Evolutionary conservation across 2,113 vertebrate genomes (phyloP).

Genomic region (Amphiprion percula): DNA sequence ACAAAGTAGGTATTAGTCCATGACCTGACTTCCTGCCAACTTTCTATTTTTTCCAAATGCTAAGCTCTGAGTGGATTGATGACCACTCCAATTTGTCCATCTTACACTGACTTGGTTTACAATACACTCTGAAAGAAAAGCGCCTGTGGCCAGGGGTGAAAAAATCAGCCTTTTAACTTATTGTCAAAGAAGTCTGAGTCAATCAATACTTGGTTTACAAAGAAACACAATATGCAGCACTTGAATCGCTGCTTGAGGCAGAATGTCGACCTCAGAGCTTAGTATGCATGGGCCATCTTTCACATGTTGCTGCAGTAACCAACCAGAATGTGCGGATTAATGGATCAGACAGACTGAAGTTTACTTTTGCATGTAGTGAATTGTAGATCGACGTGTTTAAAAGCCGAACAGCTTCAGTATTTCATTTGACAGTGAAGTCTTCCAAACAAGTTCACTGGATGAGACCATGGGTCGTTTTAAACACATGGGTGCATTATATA

Average conservation of each 20-base stretch:
- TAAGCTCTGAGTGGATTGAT: neutral
- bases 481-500: constrained; percentile 9
- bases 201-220: constrained; percentile 39
- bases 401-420: neutral
- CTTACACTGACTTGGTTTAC: neutral
- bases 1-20: neutral
- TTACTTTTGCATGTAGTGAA: neutral
- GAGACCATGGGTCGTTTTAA: neutral
- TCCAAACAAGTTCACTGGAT: neutral
- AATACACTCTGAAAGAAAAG: neutral
- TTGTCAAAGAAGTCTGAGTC: neutral
- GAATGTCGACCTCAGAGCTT: constrained; percentile 6
- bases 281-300: constrained; percentile 12
- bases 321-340: constrained; percentile 18
- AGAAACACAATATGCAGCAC: constrained; percentile 9
- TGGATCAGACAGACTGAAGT: neutral
- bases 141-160: neutral
- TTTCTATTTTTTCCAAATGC: neutral
- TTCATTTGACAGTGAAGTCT: constrained; percentile 16
- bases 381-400: neutral
- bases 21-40: neutral
- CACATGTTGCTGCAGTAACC: neutral
- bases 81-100: neutral
- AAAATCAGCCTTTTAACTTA: neutral
- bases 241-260: constrained; percentile 21